Conservation (phyloP, 2,113 vertebrate genomes). For the Polyodon spathula region DNA sequence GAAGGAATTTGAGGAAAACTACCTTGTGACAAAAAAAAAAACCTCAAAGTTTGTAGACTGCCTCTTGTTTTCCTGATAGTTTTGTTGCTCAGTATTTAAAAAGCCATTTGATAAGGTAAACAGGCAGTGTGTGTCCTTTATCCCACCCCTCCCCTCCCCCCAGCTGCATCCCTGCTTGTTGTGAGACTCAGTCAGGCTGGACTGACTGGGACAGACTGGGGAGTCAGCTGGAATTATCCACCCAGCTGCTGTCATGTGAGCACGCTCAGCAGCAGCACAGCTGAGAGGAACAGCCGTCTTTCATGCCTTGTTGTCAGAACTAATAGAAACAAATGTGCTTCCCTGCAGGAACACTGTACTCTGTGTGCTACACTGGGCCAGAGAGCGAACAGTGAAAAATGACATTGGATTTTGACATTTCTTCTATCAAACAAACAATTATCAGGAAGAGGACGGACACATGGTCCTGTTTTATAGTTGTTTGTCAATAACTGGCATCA, state of each 20-base stretch:
- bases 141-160: background rate
- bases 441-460: too few relatives aligned
- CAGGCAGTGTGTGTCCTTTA: background rate
- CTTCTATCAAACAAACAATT: too few relatives aligned
- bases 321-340: background rate
- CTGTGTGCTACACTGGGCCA: background rate
- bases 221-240: conserved; percentile 3
- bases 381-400: too few relatives aligned
- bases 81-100: background rate
- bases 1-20: too few relatives aligned
- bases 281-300: background rate
- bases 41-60: too few relatives aligned
- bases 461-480: too few relatives aligned
- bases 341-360: background rate
- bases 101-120: background rate
- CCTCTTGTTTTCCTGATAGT: too few relatives aligned
- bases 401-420: too few relatives aligned
- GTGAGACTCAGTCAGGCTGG: background rate
- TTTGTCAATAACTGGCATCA: too few relatives aligned
- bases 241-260: conserved; percentile 4
- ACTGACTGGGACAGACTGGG: background rate
- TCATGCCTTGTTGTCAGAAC: background rate
- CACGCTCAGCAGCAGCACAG: background rate
- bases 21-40: too few relatives aligned
- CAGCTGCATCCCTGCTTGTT: background rate